phyloP scores from a whole-genome alignment of 1,140 invertebrate species.

The Drosophila lacteicornis region DNA sequence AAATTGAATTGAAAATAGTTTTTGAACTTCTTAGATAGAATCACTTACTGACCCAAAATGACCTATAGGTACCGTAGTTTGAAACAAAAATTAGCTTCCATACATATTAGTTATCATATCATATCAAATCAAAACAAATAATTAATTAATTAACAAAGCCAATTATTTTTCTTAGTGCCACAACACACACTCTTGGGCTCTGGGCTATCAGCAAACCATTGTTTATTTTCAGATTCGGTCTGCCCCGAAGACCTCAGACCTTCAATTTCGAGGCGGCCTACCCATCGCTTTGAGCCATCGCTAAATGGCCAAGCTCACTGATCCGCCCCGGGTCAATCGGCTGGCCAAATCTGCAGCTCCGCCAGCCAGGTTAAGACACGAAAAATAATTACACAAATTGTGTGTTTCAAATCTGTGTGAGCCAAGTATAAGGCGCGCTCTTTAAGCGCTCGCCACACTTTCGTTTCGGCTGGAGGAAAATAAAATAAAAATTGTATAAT shows the following conservation, averaged over 20 bases:
- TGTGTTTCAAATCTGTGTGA: slow-evolving; percentile 51
- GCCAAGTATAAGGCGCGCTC: slow-evolving; percentile 36
- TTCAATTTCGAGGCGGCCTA: slow-evolving; percentile 25
- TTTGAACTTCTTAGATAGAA: no score
- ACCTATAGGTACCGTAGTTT: no score
- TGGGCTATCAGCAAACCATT: slow-evolving; percentile 22
- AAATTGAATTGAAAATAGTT: no score
- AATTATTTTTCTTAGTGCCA: neutral
- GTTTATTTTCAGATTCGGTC: slow-evolving; percentile 15
- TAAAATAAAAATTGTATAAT: slow-evolving; percentile 69
- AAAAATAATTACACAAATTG: slow-evolving; percentile 68
- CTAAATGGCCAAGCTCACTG: slow-evolving; percentile 31
- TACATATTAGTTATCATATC: neutral
- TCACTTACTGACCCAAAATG: no score
- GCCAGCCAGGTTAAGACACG: slow-evolving; percentile 13
- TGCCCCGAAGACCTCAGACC: slow-evolving; percentile 44
- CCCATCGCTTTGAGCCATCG: slow-evolving; percentile 22
- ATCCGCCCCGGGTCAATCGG: slow-evolving; percentile 39
- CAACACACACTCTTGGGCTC: neutral
- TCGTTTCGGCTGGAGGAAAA: slow-evolving; percentile 32
- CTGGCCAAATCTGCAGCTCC: slow-evolving; percentile 6
- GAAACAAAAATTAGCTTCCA: no score
- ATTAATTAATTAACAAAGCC: no score
- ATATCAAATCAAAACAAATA: neutral
- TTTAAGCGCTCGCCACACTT: slow-evolving; percentile 47